These are phyloP conservation scores for Druon quercuslanigerum DNA, from an alignment of 1,140 invertebrate genomes.

Conservation along the genomic window DNA sequence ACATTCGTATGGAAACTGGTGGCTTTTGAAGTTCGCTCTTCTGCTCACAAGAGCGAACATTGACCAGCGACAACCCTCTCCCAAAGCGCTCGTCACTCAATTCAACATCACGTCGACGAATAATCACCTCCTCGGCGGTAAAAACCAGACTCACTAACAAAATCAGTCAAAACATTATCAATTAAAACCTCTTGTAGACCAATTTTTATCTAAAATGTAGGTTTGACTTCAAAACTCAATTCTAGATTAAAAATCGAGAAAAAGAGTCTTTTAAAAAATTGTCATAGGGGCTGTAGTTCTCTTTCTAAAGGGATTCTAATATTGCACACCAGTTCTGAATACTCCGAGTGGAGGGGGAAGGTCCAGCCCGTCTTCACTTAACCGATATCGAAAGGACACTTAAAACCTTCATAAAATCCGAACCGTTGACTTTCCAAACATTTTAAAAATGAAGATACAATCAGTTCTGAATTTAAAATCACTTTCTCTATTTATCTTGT, in stretches of 20 bases:
- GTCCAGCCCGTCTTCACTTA: not conserved
- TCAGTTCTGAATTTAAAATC: not conserved
- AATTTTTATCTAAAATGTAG: too few relatives aligned
- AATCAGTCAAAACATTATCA: too few relatives aligned
- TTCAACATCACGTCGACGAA: not conserved
- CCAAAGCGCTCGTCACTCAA: not conserved
- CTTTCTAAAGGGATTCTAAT: not conserved
- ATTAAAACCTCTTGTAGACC: too few relatives aligned
- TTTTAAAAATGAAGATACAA: not conserved
- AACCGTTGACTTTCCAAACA: not conserved
- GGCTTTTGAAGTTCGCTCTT: constrained; percentile 48
- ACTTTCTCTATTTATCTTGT: too few relatives aligned
- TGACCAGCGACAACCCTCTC: constrained; percentile 38
- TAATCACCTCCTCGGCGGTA: too few relatives aligned
- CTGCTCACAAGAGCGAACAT: constrained; percentile 46
- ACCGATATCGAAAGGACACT: not conserved
- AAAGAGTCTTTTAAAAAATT: not conserved
- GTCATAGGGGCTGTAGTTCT: not conserved
- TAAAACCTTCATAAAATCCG: not conserved
- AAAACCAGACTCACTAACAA: too few relatives aligned
- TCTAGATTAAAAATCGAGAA: too few relatives aligned
- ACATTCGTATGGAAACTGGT: constrained; percentile 54
- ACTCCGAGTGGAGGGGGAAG: not conserved
- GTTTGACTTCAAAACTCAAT: too few relatives aligned
- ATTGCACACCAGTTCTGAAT: not conserved